Conservation (phyloP, 2,888 invertebrate species). For the Lasioglossum calceatum region DNA sequence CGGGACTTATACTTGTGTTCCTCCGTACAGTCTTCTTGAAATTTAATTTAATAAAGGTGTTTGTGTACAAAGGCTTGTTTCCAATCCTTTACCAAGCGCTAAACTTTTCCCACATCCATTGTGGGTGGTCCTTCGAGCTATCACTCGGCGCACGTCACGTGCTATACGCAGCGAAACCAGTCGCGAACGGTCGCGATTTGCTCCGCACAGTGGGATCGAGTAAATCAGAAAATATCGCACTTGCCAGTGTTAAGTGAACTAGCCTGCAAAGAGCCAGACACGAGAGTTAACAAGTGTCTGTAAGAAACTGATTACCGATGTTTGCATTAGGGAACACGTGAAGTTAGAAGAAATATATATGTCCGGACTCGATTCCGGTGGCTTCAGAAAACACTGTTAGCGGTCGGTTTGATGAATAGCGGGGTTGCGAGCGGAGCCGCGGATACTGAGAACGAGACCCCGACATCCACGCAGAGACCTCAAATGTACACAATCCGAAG, state of each 20-base stretch:
- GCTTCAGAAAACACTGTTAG: slow-evolving; percentile 9
- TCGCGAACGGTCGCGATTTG: too few species aligned
- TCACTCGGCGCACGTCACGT: too few species aligned
- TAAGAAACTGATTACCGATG: background rate
- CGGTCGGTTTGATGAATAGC: slow-evolving; percentile 14
- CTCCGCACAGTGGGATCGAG: background rate
- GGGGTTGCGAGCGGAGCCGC: background rate
- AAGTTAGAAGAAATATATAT: background rate
- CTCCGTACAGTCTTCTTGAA: too few species aligned
- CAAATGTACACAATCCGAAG: slow-evolving; percentile 22
- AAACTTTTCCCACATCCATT: too few species aligned
- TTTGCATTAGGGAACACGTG: background rate
- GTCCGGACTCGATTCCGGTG: background rate
- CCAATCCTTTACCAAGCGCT: too few species aligned
- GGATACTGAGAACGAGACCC: background rate
- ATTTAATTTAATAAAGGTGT: too few species aligned
- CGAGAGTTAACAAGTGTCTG: background rate
- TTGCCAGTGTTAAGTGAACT: background rate
- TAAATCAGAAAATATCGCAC: background rate
- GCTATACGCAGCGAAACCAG: too few species aligned
- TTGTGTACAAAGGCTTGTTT: too few species aligned
- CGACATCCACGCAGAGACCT: slow-evolving; percentile 8
- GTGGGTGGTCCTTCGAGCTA: too few species aligned
- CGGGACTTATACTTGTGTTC: too few species aligned
- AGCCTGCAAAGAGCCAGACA: background rate